Conservation (phyloP, 2,113 vertebrate genomes). For the Myrmecophaga tridactyla region DNA sequence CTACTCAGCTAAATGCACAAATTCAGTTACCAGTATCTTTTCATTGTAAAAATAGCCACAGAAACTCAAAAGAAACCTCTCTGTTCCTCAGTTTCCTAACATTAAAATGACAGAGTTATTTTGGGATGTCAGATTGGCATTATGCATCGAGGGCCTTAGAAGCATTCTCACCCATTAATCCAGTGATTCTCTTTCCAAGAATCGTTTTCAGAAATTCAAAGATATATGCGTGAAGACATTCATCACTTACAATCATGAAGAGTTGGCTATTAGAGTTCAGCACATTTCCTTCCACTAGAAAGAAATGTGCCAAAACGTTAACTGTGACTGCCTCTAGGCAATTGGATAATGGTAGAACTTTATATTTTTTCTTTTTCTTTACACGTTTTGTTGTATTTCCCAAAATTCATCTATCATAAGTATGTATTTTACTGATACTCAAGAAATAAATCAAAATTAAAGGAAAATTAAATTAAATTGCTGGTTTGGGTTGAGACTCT, state of each 20-base stretch:
- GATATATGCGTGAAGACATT: not conserved
- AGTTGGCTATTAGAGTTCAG: not conserved
- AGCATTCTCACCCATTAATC: not conserved
- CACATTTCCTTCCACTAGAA: not conserved
- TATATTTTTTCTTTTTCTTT: not conserved
- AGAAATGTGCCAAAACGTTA: not conserved
- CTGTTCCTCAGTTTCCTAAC: not conserved
- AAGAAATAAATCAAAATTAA: not conserved
- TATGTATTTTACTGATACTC: not conserved
- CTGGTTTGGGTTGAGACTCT: not conserved
- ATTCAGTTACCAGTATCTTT: not conserved
- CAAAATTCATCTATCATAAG: not conserved
- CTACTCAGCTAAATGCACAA: not conserved
- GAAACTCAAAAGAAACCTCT: not conserved
- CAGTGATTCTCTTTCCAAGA: not conserved
- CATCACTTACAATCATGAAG: not conserved
- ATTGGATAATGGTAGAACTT: not conserved
- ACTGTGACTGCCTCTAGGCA: rapidly evolving
- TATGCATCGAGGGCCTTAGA: not conserved
- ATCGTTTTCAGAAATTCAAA: not conserved
- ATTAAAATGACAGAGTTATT: not conserved
- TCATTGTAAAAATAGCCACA: not conserved
- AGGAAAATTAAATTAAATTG: not conserved
- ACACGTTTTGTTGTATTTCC: not conserved
- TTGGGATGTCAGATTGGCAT: not conserved